Conservation (phyloP, 2,797 vertebrate species). For the Lithobates sylvaticus region DNA sequence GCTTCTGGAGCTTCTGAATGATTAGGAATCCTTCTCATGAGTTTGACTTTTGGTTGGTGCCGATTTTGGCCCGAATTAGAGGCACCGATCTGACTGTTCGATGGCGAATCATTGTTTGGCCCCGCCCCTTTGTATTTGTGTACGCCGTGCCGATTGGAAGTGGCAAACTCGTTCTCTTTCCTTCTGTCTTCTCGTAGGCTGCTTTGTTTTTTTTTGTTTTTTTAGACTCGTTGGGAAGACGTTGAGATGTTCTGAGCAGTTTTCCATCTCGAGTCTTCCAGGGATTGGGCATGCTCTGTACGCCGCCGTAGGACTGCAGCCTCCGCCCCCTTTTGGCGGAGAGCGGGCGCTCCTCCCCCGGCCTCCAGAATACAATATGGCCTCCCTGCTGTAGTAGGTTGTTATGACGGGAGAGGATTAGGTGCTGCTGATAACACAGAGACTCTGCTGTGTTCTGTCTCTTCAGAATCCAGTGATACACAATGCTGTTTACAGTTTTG, state of each 20-base stretch:
- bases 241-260: slow-evolving; percentile 48
- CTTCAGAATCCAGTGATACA: slow-evolving; percentile 69
- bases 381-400: slow-evolving; percentile 49
- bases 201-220: neutral
- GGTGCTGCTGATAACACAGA: slow-evolving; percentile 68
- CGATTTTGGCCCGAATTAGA: no score
- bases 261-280: slow-evolving; percentile 23
- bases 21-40: no score
- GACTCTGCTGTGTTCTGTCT: slow-evolving; percentile 61
- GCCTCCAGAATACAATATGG: neutral
- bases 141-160: slow-evolving; percentile 32
- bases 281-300: neutral
- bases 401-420: slow-evolving; percentile 63
- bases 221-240: slow-evolving; percentile 24
- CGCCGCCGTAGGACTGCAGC: neutral
- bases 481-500: slow-evolving; percentile 89
- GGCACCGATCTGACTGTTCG: no score
- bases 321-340: neutral
- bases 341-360: neutral
- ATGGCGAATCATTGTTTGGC: neutral
- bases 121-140: neutral
- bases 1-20: no score
- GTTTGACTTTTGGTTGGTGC: no score
- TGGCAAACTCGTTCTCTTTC: slow-evolving; percentile 1
- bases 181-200: slow-evolving; percentile 22